Evolutionary conservation across 1,140 invertebrate genomes (phyloP).

Genomic region (Nomia melanderi): DNA sequence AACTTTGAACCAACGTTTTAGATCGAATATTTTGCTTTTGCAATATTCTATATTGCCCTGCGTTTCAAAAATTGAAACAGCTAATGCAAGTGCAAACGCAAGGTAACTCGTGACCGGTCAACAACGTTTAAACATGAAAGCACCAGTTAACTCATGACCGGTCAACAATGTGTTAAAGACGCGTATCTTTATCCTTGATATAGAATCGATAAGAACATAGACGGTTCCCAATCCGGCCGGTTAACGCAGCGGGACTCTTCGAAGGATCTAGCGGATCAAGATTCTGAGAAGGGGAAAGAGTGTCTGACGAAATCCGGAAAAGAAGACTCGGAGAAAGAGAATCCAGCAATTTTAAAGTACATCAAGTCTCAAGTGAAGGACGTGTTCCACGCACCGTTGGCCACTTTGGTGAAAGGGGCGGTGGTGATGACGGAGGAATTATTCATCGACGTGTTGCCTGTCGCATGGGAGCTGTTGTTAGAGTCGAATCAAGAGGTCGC

Average conservation of each 20-base stretch:
- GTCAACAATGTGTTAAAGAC: no score
- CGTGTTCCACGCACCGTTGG: conserved; percentile 94
- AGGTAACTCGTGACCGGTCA: no score
- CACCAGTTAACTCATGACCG: no score
- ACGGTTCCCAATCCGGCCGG: conserved; percentile 79
- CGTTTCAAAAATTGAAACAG: no score
- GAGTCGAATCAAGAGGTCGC: conserved; percentile 90
- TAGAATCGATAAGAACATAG: conserved; percentile 82
- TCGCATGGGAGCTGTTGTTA: conserved; percentile 96
- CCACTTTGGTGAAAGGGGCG: conserved; percentile 94
- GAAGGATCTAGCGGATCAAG: conserved; percentile 77
- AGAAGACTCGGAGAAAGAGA: conserved; percentile 82
- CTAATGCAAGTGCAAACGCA: no score
- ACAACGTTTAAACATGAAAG: no score
- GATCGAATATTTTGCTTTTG: no score
- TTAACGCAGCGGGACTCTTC: conserved; percentile 76
- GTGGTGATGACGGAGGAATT: conserved; percentile 93
- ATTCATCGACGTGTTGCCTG: conserved; percentile 92
- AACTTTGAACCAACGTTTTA: no score
- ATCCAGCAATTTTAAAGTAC: conserved; percentile 91
- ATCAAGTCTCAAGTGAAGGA: conserved; percentile 91
- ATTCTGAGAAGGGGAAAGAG: conserved; percentile 76
- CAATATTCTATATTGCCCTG: no score
- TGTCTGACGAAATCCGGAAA: conserved; percentile 79
- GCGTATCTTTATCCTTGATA: background rate